Evolutionary conservation across 2,113 vertebrate genomes (phyloP).

Genomic region (Lepus americanus): DNA sequence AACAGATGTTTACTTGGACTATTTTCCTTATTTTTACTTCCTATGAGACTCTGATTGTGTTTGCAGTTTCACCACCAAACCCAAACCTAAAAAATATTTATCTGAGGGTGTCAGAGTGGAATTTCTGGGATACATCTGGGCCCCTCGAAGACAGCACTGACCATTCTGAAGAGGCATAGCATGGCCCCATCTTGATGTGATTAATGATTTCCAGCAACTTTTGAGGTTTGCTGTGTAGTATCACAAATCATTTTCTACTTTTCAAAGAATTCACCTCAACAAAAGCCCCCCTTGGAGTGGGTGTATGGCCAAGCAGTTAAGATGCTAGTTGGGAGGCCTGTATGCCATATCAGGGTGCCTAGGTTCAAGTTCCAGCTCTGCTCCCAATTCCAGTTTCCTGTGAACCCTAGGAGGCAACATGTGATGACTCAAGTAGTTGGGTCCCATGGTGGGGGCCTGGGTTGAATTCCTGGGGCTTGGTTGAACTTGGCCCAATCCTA

Average conservation of each 20-base stretch:
- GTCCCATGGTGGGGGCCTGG: no score
- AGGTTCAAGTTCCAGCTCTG: no score
- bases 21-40: not conserved
- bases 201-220: slow-evolving; percentile 24
- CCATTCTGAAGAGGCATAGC: not conserved
- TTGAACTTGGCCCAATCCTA: no score
- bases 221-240: not conserved
- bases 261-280: not conserved
- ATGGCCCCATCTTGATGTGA: not conserved
- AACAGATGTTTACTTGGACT: not conserved
- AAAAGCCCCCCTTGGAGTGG: no score
- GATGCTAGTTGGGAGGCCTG: no score
- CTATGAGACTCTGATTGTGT: not conserved
- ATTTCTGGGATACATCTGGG: not conserved
- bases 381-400: no score
- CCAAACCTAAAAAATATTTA: not conserved
- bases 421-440: no score
- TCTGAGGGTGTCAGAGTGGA: not conserved
- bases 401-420: no score
- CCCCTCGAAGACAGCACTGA: not conserved
- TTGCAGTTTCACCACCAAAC: not conserved
- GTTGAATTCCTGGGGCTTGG: no score
- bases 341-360: no score
- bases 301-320: no score
- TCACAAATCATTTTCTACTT: not conserved